Conservation (phyloP, 1,140 invertebrate genomes). For the Drosophila asahinai region DNA sequence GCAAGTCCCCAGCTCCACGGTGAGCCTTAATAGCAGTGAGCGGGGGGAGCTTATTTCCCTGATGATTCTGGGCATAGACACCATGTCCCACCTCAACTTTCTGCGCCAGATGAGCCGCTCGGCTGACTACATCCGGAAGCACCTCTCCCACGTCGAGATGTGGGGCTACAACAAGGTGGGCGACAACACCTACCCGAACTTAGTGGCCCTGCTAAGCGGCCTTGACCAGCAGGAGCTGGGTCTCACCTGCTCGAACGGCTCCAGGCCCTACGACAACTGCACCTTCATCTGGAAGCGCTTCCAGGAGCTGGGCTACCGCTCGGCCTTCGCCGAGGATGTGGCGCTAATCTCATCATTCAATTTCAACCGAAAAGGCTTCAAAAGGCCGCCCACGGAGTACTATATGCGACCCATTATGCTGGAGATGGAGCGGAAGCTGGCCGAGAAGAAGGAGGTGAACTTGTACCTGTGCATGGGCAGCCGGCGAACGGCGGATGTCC, state of each 20-base stretch:
- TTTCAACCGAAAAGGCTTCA: slow-evolving; percentile 91
- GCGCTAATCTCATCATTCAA: slow-evolving; percentile 91
- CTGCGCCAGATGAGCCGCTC: slow-evolving; percentile 93
- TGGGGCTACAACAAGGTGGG: slow-evolving; percentile 93
- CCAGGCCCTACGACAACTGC: slow-evolving; percentile 88
- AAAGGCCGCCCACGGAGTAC: slow-evolving; percentile 55
- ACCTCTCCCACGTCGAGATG: slow-evolving; percentile 89
- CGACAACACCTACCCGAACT: slow-evolving; percentile 94
- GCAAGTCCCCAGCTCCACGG: background rate
- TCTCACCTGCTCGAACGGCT: slow-evolving; percentile 86
- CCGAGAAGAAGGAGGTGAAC: slow-evolving; percentile 83
- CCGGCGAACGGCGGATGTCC: slow-evolving; percentile 81
- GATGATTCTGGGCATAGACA: slow-evolving; percentile 93
- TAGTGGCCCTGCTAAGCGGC: slow-evolving; percentile 91
- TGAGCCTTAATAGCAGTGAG: slow-evolving; percentile 31
- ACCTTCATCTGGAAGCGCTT: slow-evolving; percentile 93
- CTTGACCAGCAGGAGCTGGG: slow-evolving; percentile 87
- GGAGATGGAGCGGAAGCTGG: slow-evolving; percentile 56
- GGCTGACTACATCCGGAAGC: slow-evolving; percentile 86
- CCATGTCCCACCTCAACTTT: slow-evolving; percentile 94
- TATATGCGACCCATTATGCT: slow-evolving; percentile 36
- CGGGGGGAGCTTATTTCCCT: slow-evolving; percentile 85
- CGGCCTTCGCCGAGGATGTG: slow-evolving; percentile 92
- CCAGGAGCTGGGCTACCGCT: slow-evolving; percentile 89
- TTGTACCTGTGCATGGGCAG: slow-evolving; percentile 86